Conservation (phyloP, 2,888 invertebrate species). For the Halictus quadricinctus region DNA sequence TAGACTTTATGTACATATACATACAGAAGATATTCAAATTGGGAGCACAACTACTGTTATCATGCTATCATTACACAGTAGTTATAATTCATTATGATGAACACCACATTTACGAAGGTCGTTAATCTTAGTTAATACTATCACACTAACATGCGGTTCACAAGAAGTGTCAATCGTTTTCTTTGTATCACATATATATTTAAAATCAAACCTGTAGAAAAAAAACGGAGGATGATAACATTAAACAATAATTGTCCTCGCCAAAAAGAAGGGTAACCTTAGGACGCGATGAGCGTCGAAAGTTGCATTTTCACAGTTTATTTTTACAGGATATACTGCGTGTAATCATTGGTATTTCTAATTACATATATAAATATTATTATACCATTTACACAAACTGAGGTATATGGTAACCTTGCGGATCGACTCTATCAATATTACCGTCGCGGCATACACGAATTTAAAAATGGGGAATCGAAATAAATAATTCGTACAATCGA, state of each 20-base stretch:
- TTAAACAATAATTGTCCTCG: conserved; percentile 59
- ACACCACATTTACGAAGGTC: conserved; percentile 55
- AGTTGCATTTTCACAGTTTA: conserved; percentile 39
- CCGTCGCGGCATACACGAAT: conserved; percentile 27
- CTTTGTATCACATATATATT: neutral
- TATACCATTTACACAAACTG: conserved; percentile 60
- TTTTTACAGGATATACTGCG: conserved; percentile 43
- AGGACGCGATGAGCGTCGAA: conserved; percentile 38
- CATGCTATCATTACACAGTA: conserved; percentile 58
- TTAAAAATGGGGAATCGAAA: conserved; percentile 36
- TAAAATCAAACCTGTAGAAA: neutral
- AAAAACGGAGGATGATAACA: conserved; percentile 41
- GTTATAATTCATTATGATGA: conserved; percentile 50
- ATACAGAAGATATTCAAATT: conserved; percentile 72
- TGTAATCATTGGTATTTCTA: conserved; percentile 53
- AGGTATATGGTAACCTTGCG: conserved; percentile 72
- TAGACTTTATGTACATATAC: conserved; percentile 77
- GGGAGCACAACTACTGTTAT: conserved; percentile 65
- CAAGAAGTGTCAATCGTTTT: neutral
- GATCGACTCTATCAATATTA: conserved; percentile 22
- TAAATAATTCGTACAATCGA: conserved; percentile 57
- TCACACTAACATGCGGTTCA: conserved; percentile 16
- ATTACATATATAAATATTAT: conserved; percentile 56
- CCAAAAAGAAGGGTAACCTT: conserved; percentile 46
- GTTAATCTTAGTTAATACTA: conserved; percentile 22